Evolutionary conservation across 2,797 vertebrate genomes (phyloP), one percentile per base, ranked within the genome.

Genomic region (Aldrovandia affinis): DNA sequence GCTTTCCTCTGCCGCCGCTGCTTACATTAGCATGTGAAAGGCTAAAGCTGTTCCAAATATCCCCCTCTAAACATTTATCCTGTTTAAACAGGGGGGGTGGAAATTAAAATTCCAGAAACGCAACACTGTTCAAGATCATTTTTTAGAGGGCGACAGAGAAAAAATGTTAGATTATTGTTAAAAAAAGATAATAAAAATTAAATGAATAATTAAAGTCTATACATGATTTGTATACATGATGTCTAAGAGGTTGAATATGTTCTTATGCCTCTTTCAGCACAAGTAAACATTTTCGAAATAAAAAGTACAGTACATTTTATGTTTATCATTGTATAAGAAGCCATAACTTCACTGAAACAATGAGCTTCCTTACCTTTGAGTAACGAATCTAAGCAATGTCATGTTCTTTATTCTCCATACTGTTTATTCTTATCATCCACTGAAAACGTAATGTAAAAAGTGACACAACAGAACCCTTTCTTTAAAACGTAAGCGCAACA

Each of bases 21-120:
- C 95, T 96, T 96, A 95, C 90, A 95, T 93, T 92, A 93, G 89
- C 90, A 91, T 84, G 93, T 93, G 94, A 95, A 94, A 96, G 89
- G 91, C 91, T 93, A 94, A 93, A 91, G 92, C 94, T 91, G 92
- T 92, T 95, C 91, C 93, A 94, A 94, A 94, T 94, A 94, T 94
- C 92, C 92, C 90, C 88, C 90, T 93, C 87, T 80, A 42, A 89
- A 88, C 87, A 94, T 93, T 92, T 92, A 93, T 93, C 90, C 92
- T 83, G 81, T 90, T 90, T 88, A 85, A 86, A 88, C 87, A 30
- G 33, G 15, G 14, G 65, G 65, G 65, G 65, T 30, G 65, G 10
- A 33, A 5, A 44, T 25, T 42, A 70, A 80, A 59, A 85, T 86
- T 94, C 92, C 94, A 95, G 92, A 87, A 91, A 91, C 88, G 82